These are phyloP conservation scores for Clarias macrocephalus DNA, from an alignment of 2,113 vertebrate species.

Conservation along the genomic window DNA sequence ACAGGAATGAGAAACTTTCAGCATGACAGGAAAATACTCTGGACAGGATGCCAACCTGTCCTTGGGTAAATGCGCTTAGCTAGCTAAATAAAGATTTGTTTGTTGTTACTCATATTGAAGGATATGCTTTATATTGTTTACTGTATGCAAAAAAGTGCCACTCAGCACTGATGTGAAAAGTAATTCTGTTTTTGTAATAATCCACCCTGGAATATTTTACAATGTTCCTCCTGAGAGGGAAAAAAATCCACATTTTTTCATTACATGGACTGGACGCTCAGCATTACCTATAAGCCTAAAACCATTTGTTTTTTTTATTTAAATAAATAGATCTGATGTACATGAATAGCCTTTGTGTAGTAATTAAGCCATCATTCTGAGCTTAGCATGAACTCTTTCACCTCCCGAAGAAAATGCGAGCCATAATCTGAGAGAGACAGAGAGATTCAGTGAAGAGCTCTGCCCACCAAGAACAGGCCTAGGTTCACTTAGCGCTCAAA, in stretches of 20 bases:
- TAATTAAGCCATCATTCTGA: not conserved
- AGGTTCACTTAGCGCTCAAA: too few species aligned
- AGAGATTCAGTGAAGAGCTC: too few species aligned
- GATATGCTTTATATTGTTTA: not conserved
- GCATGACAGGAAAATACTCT: not conserved
- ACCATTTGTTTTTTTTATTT: not conserved
- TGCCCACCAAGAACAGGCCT: too few species aligned
- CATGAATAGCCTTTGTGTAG: not conserved
- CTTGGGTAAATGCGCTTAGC: not conserved
- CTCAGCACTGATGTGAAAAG: not conserved
- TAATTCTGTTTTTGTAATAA: not conserved
- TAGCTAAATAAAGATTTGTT: not conserved
- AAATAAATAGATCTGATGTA: not conserved
- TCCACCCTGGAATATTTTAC: not conserved
- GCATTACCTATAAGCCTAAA: not conserved
- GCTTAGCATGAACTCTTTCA: not conserved
- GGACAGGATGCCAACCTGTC: not conserved
- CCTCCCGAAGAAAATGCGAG: not conserved
- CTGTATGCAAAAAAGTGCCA: not conserved
- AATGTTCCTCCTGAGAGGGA: not conserved
- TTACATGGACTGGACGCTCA: not conserved
- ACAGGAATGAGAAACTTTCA: not conserved
- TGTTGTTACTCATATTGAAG: not conserved
- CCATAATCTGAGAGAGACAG: not conserved
- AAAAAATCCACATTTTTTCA: not conserved